A percentile compares a stretch with the other conserved stretches of the same genome.
These are phyloP conservation scores for Plecturocebus donacophilus DNA, from an alignment of 2,113 vertebrate species.

Conservation along the genomic window DNA sequence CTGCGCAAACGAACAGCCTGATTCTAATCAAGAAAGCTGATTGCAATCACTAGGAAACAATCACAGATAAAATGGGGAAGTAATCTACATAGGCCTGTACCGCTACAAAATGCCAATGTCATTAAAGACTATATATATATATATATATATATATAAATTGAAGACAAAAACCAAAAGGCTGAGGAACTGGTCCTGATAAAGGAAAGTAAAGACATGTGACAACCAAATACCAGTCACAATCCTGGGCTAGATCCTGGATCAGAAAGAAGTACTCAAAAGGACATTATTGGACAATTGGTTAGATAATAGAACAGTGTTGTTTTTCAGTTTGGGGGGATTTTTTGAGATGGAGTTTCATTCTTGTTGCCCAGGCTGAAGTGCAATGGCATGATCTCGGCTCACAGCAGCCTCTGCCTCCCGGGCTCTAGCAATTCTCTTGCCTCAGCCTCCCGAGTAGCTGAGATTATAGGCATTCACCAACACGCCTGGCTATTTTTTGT, in stretches of 20 bases:
- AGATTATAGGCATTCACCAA: too few relatives aligned
- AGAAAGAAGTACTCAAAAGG: neutral
- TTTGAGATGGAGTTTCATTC: too few relatives aligned
- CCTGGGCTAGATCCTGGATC: neutral
- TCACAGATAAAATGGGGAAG: neutral
- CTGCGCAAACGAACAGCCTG: neutral
- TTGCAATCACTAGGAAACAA: neutral
- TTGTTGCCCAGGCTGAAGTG: too few relatives aligned
- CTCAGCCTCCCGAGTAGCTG: too few relatives aligned
- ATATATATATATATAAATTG: neutral
- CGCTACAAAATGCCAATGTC: neutral
- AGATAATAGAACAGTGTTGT: neutral
- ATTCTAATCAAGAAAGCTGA: neutral
- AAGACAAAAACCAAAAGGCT: neutral
- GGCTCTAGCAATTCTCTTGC: too few relatives aligned
- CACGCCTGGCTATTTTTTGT: too few relatives aligned
- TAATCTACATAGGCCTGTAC: neutral
- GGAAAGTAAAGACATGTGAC: neutral
- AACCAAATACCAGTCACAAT: neutral
- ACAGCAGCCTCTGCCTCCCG: too few relatives aligned
- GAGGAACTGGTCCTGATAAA: neutral
- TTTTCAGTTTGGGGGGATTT: too few relatives aligned
- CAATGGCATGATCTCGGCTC: too few relatives aligned
- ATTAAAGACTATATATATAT: neutral
- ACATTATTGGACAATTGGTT: neutral